phyloP scores from a whole-genome alignment of 2,888 invertebrate species.

The Cantharis lateralis region DNA sequence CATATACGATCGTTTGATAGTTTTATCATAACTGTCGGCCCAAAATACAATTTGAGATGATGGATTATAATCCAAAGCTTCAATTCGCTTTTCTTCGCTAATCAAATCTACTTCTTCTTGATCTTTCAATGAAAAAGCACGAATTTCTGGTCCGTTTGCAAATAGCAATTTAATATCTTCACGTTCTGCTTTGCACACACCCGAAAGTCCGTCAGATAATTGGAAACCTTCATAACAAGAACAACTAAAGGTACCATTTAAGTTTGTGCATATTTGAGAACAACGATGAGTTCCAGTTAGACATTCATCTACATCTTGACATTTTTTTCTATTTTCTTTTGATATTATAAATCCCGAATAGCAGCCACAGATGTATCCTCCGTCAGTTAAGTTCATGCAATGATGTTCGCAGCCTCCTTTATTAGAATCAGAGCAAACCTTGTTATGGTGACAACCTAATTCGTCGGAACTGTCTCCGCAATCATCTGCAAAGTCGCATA shows the following conservation, averaged over 20 bases:
- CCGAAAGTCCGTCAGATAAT: conserved; percentile 75
- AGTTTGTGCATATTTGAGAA: conserved; percentile 90
- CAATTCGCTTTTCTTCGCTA: conserved; percentile 84
- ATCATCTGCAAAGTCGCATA: conserved; percentile 90
- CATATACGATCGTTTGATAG: conserved; percentile 91
- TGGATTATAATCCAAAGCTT: conserved; percentile 90
- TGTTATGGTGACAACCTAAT: conserved; percentile 80
- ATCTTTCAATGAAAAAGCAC: conserved; percentile 68
- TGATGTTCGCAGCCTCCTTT: conserved; percentile 90
- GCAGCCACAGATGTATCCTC: conserved; percentile 91
- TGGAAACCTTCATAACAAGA: conserved; percentile 83
- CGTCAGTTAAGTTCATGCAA: conserved; percentile 82
- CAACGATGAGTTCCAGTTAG: conserved; percentile 81
- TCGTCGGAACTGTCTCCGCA: conserved; percentile 92
- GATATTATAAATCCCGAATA: conserved; percentile 84
- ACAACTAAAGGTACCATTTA: conserved; percentile 89
- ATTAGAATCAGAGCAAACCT: conserved; percentile 61
- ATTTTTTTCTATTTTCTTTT: conserved; percentile 78
- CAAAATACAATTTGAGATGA: conserved; percentile 87
- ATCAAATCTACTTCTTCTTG: conserved; percentile 79
- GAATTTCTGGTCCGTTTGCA: conserved; percentile 86
- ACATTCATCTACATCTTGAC: conserved; percentile 91
- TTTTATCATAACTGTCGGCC: conserved; percentile 91
- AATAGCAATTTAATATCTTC: conserved; percentile 72
- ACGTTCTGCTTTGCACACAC: conserved; percentile 77